A percentile compares a stretch with the other conserved stretches of the same genome.
phyloP scores from a whole-genome alignment of 2,113 vertebrate genomes.

The Orthonyx spaldingii region DNA sequence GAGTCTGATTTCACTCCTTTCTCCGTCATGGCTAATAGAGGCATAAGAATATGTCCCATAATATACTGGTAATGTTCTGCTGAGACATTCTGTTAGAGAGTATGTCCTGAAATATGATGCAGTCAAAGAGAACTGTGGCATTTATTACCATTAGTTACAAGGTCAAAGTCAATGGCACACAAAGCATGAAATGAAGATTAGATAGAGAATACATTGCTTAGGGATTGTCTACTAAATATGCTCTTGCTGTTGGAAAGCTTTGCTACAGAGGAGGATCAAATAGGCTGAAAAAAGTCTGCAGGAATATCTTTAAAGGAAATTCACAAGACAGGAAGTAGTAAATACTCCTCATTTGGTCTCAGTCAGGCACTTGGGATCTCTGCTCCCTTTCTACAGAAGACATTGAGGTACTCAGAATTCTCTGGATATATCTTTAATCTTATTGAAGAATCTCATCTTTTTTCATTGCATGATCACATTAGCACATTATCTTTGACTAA shows the following conservation, averaged over 20 bases:
- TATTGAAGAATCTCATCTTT: not conserved
- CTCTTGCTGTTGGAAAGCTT: not conserved
- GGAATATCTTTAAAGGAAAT: not conserved
- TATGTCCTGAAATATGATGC: not conserved
- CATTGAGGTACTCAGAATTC: not conserved
- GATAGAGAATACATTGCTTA: not conserved
- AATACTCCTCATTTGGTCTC: not conserved
- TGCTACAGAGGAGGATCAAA: not conserved
- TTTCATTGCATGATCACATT: not conserved
- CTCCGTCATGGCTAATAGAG: not conserved
- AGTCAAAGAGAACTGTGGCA: not conserved
- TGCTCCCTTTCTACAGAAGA: not conserved
- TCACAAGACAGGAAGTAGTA: not conserved
- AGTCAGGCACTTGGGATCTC: not conserved
- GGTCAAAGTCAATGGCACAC: slow-evolving; percentile 2
- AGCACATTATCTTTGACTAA: not conserved
- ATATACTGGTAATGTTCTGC: not conserved
- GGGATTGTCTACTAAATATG: not conserved
- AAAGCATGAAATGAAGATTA: not conserved
- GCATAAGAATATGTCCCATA: not conserved
- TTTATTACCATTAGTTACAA: slow-evolving; percentile 7
- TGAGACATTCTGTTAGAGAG: not conserved
- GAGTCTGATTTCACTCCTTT: not conserved
- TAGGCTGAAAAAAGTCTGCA: not conserved
- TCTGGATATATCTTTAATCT: not conserved